These are phyloP conservation scores for Actinernus sp. DNA, from an alignment of 92 coral and sea anemone genomes.

Conservation along the genomic window DNA sequence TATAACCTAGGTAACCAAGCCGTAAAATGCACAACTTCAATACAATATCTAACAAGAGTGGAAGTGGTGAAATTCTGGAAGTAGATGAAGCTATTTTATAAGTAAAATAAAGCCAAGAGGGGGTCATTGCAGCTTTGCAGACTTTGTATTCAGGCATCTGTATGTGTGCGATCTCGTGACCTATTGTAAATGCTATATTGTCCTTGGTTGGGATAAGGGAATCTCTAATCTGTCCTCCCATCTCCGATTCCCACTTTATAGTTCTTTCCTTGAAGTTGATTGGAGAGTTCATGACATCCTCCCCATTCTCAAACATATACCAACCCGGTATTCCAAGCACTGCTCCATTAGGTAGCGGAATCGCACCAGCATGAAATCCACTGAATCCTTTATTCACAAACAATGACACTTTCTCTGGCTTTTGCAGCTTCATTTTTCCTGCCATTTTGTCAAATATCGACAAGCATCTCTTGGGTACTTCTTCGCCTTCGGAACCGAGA, in stretches of 20 bases:
- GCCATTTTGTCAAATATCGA: conserved; percentile 71
- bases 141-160: conserved; percentile 63
- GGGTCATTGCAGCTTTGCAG: conserved; percentile 45
- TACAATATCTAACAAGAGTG: conserved; percentile 47
- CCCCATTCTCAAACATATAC: conserved; percentile 60
- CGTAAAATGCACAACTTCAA: conserved; percentile 74
- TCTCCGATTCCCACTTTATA: conserved; percentile 85
- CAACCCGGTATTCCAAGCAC: conserved; percentile 83
- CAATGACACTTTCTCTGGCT: conserved; percentile 55
- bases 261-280: conserved; percentile 78
- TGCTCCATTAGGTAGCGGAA: conserved; percentile 75
- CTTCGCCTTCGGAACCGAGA: conserved; percentile 43
- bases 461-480: conserved; percentile 63
- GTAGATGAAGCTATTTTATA: conserved; percentile 64
- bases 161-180: conserved; percentile 76
- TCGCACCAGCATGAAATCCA: conserved; percentile 75
- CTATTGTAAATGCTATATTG: conserved; percentile 79
- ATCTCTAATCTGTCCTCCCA: conserved; percentile 77
- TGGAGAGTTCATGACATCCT: conserved; percentile 76
- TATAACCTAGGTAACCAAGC: conserved; percentile 70
- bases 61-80: conserved; percentile 44
- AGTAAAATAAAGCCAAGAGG: conserved; percentile 80
- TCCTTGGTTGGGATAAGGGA: conserved; percentile 70
- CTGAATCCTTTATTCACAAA: conserved; percentile 79
- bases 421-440: conserved; percentile 52